These are phyloP conservation scores for Cantharis nigra DNA, from an alignment of 2,888 invertebrate genomes.

Conservation along the genomic window DNA sequence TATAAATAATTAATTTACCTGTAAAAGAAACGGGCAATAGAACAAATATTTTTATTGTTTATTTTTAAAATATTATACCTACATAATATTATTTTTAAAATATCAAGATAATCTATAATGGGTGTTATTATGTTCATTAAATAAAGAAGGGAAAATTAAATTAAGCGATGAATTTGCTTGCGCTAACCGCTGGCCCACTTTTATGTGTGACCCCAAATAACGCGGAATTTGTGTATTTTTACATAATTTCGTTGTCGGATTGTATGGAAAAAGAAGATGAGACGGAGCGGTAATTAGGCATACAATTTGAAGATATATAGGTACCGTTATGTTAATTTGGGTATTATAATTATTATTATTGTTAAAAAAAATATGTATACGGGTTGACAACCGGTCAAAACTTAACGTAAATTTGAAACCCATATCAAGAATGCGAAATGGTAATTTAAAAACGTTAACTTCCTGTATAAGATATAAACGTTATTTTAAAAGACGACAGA, in stretches of 20 bases:
- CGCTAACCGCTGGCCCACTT: slow-evolving; percentile 33
- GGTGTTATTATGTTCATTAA: background rate
- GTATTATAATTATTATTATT: background rate
- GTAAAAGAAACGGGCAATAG: too few relatives aligned
- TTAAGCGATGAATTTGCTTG: slow-evolving; percentile 28
- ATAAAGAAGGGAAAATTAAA: background rate
- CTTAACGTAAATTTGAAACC: background rate
- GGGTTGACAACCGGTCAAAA: slow-evolving; percentile 21
- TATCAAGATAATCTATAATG: too few relatives aligned
- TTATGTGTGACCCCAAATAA: slow-evolving; percentile 37
- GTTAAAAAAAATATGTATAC: background rate
- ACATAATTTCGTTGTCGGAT: slow-evolving; percentile 4
- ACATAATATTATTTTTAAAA: too few relatives aligned
- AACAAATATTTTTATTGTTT: background rate
- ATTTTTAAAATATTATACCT: background rate
- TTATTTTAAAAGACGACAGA: too few relatives aligned
- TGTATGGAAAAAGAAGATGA: background rate
- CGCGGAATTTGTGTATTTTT: slow-evolving; percentile 21
- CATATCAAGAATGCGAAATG: background rate
- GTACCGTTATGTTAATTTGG: background rate
- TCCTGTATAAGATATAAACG: background rate
- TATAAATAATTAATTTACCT: too few relatives aligned
- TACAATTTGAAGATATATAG: background rate
- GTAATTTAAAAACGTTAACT: background rate
- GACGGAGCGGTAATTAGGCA: background rate